Base-by-base conservation (phyloP, 2,888 invertebrate species). In the Tetheella fluctuosa region DNA sequence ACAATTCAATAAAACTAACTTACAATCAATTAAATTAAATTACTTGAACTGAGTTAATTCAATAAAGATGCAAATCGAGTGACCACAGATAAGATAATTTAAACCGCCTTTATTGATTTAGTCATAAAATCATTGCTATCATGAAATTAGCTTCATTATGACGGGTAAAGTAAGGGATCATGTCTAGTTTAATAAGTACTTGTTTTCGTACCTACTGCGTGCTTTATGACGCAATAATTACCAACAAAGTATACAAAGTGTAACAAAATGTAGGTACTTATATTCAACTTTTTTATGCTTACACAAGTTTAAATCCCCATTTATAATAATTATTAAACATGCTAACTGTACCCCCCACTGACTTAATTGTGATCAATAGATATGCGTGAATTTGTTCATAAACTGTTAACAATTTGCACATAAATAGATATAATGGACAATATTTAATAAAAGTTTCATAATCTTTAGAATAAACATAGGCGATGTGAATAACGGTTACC, bases 401-500 rank as follows among this genome's bases (percentile, higher is more conserved):
- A 48, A 20, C 48, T 48, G 17, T 10, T 48, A 10, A 20, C 10
- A 48, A 8, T 48, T 17, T 48, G 20, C 17, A 48, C 48, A 20
- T 48, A 48, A 48, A 48, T 48, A 20, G n/a, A n/a, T 17, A 17
- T 37, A 56, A 17, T 56, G 15, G 23, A 23, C n/a, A 23, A 42
- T 30, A 37, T 52, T 55, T 52, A 54, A 30, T 54, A 23, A 54
- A 28, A 34, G 39, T 39, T 39, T n/a, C n/a, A 39, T 55, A 53
- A 17, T 30, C 25, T 59, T 57, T 59, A 52, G 52, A 57, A 39
- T 48, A 48, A 48, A 48, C 48, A 48, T 10, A 48, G 20, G 15
- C 58, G 64, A 62, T 82, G 78, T 82, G 81, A 76, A 84, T 82
- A 83, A 80, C 83, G 73, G 85, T n/a, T n/a, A n/a, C n/a, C 81